Base-by-base conservation (phyloP, 2,888 invertebrate species). In the Heliconius ismenius region DNA sequence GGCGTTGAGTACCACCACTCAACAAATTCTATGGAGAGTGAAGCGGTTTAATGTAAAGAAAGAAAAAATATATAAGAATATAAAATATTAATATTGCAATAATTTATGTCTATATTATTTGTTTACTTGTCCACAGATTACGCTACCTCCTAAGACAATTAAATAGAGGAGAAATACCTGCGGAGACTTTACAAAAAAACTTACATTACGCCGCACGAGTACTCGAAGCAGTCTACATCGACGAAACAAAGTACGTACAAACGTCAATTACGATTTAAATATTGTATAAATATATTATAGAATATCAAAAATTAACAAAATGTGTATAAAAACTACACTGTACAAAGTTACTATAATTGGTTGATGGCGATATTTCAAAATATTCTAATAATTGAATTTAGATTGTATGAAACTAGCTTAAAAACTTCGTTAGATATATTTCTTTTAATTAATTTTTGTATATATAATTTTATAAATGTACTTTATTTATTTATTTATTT, bases 121-220 rank as follows among this genome's bases (percentile, higher is more conserved):
- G 21, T 75, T 73, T 63, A 24, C 18, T 92, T 94, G 89, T 89
- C 91, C 95, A 80, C 95, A 98, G 98, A 95, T 96, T 98, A 91
- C 97, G 98, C 89, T 97, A 97, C 94, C 96, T 98, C 89, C 95
- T 98, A 89, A 97, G 97, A 90, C 97, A 98, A 91, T 95, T 98
- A 87, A 97, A 97, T 89, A 95, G 96, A 89, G 98, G 98, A 88
- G 97, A 98, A 94, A 96, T 98, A 86, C 96, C 98, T 54, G 96
- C 97, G 83, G 98, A 98, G 90, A 96, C 98, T 82, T 95, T 99
- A 86, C 97, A 98, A 95, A 97, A 97, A 91, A 98, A 99, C 94
- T 95, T 99, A 83, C 97, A 98, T 86, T 99, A 98, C 92, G 98
- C 98, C 75, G 98, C 98, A 26, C 96, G 97, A 87, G 98, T 98